Evolutionary conservation across 2,113 vertebrate species (phyloP).

Genomic region (Lepus timidus): DNA sequence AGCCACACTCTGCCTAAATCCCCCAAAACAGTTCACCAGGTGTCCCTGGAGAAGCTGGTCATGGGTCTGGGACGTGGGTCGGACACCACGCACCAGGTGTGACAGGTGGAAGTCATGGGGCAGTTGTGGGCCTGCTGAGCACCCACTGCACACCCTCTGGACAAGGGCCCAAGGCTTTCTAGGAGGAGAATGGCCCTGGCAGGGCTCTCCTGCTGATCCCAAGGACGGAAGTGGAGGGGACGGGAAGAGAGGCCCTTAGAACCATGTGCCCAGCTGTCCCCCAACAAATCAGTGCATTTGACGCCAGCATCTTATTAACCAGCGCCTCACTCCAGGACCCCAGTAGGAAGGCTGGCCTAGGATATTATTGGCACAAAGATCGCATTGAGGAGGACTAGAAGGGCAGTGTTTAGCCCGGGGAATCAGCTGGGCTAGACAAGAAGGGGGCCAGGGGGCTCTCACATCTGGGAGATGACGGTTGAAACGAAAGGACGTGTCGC

Average conservation of each 20-base stretch:
- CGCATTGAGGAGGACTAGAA: conserved; percentile 36
- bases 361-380: conserved; percentile 60
- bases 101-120: not conserved
- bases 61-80: not conserved
- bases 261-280: not conserved
- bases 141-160: rapidly evolving
- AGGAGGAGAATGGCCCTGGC: not conserved
- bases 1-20: not conserved
- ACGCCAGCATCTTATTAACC: not conserved
- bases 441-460: not conserved
- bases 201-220: not conserved
- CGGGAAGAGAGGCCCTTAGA: conserved; percentile 48
- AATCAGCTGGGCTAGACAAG: not conserved
- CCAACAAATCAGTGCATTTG: conserved; percentile 14
- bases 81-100: not conserved
- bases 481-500: not conserved
- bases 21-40: not conserved
- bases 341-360: conserved; percentile 12
- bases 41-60: not conserved
- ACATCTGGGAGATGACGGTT: not conserved
- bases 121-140: not conserved
- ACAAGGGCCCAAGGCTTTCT: not conserved
- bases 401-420: not conserved
- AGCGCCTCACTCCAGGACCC: not conserved
- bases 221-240: not conserved